Conservation (phyloP, 2,888 invertebrate genomes). For the Lordiphosa andalusiaca region DNA sequence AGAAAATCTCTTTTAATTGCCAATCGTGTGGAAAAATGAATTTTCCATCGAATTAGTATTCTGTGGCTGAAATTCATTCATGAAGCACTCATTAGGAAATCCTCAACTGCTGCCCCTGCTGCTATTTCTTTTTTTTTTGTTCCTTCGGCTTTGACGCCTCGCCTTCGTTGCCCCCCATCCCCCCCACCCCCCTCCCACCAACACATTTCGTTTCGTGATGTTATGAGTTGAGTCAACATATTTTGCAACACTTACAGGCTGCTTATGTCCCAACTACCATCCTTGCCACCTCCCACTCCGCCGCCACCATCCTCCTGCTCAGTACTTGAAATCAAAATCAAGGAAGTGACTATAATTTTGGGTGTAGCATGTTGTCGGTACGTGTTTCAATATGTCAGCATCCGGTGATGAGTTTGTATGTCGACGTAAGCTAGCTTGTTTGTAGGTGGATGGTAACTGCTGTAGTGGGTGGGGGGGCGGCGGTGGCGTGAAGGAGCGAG, state of each 20-base stretch:
- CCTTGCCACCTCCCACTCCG: neutral
- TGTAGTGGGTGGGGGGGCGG: neutral
- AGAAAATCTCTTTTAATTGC: slow-evolving; percentile 78
- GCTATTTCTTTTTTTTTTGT: slow-evolving; percentile 14
- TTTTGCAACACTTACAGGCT: slow-evolving; percentile 75
- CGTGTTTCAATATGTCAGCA: slow-evolving; percentile 77
- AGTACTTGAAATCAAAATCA: slow-evolving; percentile 77
- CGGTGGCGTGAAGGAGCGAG: neutral
- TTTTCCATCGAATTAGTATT: slow-evolving; percentile 80
- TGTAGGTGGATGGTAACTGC: slow-evolving; percentile 2
- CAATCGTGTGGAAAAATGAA: slow-evolving; percentile 80
- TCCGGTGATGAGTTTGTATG: slow-evolving; percentile 73
- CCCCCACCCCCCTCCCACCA: slow-evolving; percentile 12
- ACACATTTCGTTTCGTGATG: slow-evolving; percentile 41
- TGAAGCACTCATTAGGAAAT: slow-evolving; percentile 79
- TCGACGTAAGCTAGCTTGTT: slow-evolving; percentile 38
- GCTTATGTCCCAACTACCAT: slow-evolving; percentile 44
- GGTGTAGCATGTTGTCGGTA: slow-evolving; percentile 78
- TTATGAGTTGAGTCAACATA: slow-evolving; percentile 78
- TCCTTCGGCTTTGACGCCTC: slow-evolving; percentile 4
- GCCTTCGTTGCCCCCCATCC: slow-evolving; percentile 1
- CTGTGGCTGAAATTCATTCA: slow-evolving; percentile 79
- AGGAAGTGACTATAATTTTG: slow-evolving; percentile 78
- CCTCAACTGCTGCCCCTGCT: slow-evolving; percentile 50
- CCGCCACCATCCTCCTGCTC: neutral